phyloP scores from a whole-genome alignment of 2,113 vertebrate genomes.

The Athene noctua region DNA sequence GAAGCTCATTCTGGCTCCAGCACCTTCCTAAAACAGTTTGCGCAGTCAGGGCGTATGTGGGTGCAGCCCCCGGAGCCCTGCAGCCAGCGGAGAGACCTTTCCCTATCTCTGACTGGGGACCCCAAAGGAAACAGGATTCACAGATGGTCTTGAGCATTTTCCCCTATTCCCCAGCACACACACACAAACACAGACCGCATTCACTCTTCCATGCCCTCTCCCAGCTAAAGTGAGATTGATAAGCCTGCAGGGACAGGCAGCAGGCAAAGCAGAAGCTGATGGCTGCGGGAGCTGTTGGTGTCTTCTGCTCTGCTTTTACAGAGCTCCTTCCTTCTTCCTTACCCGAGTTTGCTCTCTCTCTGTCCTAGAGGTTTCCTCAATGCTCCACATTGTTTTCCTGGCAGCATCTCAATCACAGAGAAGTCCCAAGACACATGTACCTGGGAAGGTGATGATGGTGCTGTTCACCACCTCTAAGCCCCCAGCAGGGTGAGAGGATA shows the following conservation, averaged over 20 bases:
- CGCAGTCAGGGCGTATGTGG: accelerated
- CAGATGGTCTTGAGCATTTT: background rate
- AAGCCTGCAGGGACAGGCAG: background rate
- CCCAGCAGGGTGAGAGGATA: background rate
- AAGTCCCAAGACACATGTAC: background rate
- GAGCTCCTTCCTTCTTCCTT: background rate
- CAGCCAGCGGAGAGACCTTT: background rate
- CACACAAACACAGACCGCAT: background rate
- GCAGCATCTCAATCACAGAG: background rate
- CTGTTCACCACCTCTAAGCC: background rate
- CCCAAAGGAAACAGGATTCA: background rate
- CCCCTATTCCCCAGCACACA: background rate
- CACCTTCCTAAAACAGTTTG: background rate
- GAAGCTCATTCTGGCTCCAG: background rate
- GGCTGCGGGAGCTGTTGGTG: background rate
- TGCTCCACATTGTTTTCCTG: background rate
- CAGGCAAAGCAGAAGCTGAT: background rate
- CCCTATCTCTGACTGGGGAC: background rate
- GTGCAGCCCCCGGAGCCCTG: background rate
- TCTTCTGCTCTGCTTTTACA: background rate
- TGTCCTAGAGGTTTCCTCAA: background rate
- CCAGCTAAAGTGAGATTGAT: accelerated
- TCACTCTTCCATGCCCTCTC: background rate
- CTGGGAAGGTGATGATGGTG: background rate
- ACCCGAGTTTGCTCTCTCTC: background rate